Conservation (phyloP, 2,797 vertebrate species). For the Taenioides sp. region DNA sequence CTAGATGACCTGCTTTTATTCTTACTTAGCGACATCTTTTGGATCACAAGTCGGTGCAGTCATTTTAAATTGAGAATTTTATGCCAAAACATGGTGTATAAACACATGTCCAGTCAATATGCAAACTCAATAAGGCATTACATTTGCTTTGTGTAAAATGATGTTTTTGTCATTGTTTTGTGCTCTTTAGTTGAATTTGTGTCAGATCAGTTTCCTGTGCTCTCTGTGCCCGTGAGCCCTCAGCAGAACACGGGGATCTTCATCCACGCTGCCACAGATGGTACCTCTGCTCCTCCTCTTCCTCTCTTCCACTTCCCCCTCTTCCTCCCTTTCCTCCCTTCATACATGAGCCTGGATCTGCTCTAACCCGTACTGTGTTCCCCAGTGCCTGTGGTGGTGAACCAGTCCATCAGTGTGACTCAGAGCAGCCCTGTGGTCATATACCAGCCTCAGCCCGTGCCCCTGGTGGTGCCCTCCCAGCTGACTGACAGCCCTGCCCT, state of each 20-base stretch:
- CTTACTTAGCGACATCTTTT: neutral
- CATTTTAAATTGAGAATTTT: no score
- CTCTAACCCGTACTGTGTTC: constrained; percentile 1
- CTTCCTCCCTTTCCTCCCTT: neutral
- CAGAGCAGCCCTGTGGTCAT: constrained; percentile 6
- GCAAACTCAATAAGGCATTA: no score
- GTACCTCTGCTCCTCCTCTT: constrained; percentile 28
- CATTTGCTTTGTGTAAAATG: neutral
- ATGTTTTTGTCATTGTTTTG: neutral
- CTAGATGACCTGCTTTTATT: no score
- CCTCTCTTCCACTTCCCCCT: no score
- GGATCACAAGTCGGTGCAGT: neutral
- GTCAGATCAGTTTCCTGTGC: constrained; percentile 53
- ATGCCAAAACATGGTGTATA: no score
- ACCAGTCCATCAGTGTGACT: neutral
- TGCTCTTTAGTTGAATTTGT: constrained; percentile 22
- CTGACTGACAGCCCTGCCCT: constrained; percentile 32
- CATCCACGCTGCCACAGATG: constrained; percentile 40
- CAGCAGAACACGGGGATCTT: constrained; percentile 4
- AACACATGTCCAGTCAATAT: no score
- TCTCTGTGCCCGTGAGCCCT: constrained; percentile 26
- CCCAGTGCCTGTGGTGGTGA: constrained; percentile 31
- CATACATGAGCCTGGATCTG: neutral
- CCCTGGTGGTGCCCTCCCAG: constrained; percentile 35
- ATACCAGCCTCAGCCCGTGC: constrained; percentile 52